These are phyloP conservation scores for Rhinogobio ventralis DNA, from an alignment of 2,797 vertebrate species.

Conservation along the genomic window DNA sequence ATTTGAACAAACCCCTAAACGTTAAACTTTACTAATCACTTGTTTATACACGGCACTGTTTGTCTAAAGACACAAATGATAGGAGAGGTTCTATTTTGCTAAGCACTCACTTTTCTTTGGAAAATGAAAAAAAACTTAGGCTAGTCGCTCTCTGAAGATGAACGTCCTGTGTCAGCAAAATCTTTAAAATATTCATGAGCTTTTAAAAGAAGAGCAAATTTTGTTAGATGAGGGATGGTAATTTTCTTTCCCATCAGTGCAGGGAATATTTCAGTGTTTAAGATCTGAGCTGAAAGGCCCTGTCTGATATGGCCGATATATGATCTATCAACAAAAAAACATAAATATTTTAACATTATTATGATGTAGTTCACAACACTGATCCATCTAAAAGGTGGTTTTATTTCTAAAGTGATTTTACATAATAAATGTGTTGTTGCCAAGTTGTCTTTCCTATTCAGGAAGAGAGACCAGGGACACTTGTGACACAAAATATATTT, in stretches of 20 bases:
- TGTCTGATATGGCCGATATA: not conserved
- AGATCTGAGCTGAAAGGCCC: not conserved
- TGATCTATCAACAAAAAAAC: not conserved
- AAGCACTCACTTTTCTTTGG: not conserved
- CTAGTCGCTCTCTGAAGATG: not conserved
- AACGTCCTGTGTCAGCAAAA: slow-evolving; percentile 18
- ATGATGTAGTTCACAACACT: not conserved
- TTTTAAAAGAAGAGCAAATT: slow-evolving; percentile 14
- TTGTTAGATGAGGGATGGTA: not conserved
- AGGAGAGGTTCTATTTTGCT: not conserved
- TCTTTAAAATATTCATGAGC: slow-evolving; percentile 45
- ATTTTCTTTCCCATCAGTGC: not conserved
- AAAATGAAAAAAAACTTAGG: not conserved
- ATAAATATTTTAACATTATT: not conserved
- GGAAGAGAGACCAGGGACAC: not conserved
- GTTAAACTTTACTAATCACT: not conserved
- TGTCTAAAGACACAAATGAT: not conserved
- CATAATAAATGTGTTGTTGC: not conserved
- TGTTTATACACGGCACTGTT: not conserved
- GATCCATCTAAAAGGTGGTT: not conserved
- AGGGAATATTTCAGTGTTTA: not conserved
- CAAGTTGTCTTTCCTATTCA: not conserved
- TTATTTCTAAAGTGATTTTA: not conserved
- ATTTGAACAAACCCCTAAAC: not conserved
- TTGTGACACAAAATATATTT: not conserved